Percentiles rank a stretch among this genome's conserved stretches.
Evolutionary conservation across 2,797 vertebrate species (phyloP).

Genomic region (Clamator glandarius): DNA sequence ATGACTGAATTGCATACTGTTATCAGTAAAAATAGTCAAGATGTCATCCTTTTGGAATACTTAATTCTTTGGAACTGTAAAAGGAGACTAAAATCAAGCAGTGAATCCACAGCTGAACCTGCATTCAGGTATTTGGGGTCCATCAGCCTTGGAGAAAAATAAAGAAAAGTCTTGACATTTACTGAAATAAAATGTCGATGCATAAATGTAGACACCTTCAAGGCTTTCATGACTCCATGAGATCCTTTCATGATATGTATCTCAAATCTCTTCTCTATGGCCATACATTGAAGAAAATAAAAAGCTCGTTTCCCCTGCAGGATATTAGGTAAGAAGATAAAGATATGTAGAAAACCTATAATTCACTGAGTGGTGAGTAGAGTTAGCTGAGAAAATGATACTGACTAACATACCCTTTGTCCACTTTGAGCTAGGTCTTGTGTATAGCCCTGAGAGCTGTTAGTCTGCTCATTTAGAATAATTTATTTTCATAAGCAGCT

Average conservation of each 20-base stretch:
- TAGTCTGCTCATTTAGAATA: not conserved
- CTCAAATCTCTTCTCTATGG: not conserved
- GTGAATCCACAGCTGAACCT: not conserved
- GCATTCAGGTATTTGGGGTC: not conserved
- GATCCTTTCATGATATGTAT: not conserved
- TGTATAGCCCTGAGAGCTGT: not conserved
- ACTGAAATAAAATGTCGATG: not conserved
- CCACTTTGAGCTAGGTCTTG: not conserved
- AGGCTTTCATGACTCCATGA: not conserved
- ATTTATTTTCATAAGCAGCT: not conserved
- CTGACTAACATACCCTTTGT: not conserved
- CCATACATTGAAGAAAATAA: not conserved
- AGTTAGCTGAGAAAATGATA: not conserved
- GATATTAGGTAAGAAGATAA: not conserved
- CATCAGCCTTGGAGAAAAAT: not conserved
- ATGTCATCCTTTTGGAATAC: not conserved
- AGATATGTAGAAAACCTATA: not conserved
- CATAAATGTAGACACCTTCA: not conserved
- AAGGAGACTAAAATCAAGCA: not conserved
- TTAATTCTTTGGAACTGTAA: not conserved
- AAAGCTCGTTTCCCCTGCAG: not conserved
- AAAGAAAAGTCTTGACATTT: not conserved
- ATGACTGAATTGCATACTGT: not conserved
- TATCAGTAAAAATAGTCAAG: not conserved
- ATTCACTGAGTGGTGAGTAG: not conserved